A percentile compares a stretch with the other conserved stretches of the same genome.
These are phyloP conservation scores for Terrapene triunguis DNA, from an alignment of 2,113 vertebrate species.

Conservation along the genomic window DNA sequence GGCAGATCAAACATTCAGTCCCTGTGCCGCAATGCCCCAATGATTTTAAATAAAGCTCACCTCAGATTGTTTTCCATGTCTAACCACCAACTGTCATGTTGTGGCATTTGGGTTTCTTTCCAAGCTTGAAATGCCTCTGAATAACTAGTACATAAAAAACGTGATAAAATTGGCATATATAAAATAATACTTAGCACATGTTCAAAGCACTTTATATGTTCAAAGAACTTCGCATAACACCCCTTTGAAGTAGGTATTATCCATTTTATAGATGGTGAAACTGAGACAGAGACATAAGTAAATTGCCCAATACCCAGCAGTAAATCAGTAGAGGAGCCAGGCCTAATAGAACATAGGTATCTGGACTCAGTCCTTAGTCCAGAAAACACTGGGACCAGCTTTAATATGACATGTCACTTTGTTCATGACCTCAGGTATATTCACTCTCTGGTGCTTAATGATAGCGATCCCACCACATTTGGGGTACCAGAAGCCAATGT, in stretches of 20 bases:
- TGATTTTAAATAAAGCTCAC: constrained; percentile 40
- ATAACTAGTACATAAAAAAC: not conserved
- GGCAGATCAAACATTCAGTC: not conserved
- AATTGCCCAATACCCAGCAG: not conserved
- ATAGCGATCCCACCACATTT: not conserved
- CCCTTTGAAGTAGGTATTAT: not conserved
- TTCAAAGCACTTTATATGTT: not conserved
- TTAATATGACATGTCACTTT: not conserved
- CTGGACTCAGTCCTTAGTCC: not conserved
- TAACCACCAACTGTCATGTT: constrained; percentile 22
- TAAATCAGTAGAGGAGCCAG: not conserved
- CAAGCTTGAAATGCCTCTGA: not conserved
- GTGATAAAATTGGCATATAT: not conserved
- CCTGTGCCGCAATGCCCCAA: not conserved
- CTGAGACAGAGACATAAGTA: not conserved
- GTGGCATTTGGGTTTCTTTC: not conserved
- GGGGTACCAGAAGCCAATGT: not conserved
- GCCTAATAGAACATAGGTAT: not conserved
- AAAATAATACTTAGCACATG: not conserved
- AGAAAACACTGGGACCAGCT: not conserved
- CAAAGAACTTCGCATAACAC: not conserved
- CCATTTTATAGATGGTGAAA: constrained; percentile 27
- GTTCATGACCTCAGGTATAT: not conserved
- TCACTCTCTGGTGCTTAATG: not conserved
- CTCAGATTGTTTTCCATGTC: constrained; percentile 7